Percentiles rank a stretch among this genome's conserved stretches.
phyloP scores from a whole-genome alignment of 1,140 invertebrate species.

The Acromyrmex charruanus region DNA sequence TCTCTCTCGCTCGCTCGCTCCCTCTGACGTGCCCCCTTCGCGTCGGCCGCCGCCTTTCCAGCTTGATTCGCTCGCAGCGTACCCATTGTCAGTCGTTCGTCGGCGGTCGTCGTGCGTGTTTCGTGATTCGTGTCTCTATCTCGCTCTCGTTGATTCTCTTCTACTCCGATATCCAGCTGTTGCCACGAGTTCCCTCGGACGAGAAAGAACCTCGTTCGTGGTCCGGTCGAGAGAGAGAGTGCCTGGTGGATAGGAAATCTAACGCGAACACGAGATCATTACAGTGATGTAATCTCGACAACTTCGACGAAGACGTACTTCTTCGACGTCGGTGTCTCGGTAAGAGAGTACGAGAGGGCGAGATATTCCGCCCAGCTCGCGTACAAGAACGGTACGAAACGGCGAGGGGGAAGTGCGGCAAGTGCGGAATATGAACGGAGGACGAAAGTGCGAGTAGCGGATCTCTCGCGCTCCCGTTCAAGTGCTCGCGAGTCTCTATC shows the following conservation, averaged over 20 bases:
- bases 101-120: conserved; percentile 67
- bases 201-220: background rate
- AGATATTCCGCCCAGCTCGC: background rate
- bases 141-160: conserved; percentile 17
- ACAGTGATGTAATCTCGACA: background rate
- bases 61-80: conserved; percentile 55
- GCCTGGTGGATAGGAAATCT: background rate
- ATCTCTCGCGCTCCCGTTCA: conserved; percentile 31
- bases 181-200: conserved; percentile 18
- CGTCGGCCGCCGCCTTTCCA: conserved; percentile 34
- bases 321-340: background rate
- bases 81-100: conserved; percentile 78
- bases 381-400: background rate
- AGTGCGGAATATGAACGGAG: conserved; percentile 30
- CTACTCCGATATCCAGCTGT: conserved; percentile 39
- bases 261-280: background rate
- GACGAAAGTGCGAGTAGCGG: conserved; percentile 66
- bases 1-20: background rate
- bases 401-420: background rate
- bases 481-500: background rate
- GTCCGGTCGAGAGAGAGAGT: background rate
- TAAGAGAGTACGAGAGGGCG: background rate
- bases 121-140: conserved; percentile 33
- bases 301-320: background rate
- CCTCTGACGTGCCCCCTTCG: conserved; percentile 66